Base-by-base conservation (phyloP, 1,140 invertebrate genomes). In the Pemphigus obesinymphae region DNA sequence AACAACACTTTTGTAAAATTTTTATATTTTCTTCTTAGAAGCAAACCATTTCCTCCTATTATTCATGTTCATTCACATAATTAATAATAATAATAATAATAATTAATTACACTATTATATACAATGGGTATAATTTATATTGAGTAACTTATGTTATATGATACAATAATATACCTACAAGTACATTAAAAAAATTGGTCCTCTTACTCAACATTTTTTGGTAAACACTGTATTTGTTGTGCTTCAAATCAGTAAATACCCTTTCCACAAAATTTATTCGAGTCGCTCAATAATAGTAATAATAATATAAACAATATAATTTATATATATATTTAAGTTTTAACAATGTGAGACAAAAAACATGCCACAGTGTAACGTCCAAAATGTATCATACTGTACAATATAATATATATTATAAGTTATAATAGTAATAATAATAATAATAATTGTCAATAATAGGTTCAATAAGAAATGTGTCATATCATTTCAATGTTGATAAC, bases 361-460 rank as follows among this genome's bases (percentile, higher is more conserved):
- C n/a, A 23, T 26, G 37, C n/a, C n/a, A 5, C 66, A 10, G 11
- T 15, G 13, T 43, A 43, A 43, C 37, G n/a, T 43, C 66, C 11
- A 13, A 43, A 66, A 7, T 37, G 37, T 26, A 31, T 70, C 11
- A 7, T 43, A 66, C 15, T 20, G 8, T 66, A 40, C 23, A 66
- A n/a, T 66, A 26, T 26, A 70, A 34, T 3, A 66, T 31, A 66
- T 17, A 7, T 43, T 40, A 70, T 70, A 43, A n/a, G 2, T 68
- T 34, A 68, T 40, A 68, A 68, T 70, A 66, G 23, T 66, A 70
- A 70, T 43, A 70, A 26, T 43, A 70, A 66, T 34, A 66, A 66
- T 66, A 40, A 40, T 23, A 23, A 70, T 70, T 70, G 66, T 43
- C 66, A 70, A 70, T 66, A 70, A 43, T 70, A 70, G 43, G 34